These are phyloP conservation scores for Prochilodus magdalenae DNA, from an alignment of 2,113 vertebrate genomes.

Conservation along the genomic window DNA sequence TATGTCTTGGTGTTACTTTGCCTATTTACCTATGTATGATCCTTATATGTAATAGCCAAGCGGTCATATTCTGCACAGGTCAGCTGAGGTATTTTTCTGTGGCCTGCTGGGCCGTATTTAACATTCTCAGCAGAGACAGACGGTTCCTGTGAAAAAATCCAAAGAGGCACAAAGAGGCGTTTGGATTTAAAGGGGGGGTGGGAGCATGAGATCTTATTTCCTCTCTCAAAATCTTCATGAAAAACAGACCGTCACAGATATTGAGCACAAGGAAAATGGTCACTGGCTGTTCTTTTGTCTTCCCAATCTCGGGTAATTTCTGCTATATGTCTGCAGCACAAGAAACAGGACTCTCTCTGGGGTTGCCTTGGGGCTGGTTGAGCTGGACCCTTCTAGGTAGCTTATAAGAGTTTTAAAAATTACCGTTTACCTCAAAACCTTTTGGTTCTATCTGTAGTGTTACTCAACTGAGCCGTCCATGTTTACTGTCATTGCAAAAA, in stretches of 20 bases:
- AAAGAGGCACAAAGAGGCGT: constrained; percentile 60
- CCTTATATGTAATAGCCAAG: constrained; percentile 8
- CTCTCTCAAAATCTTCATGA: constrained; percentile 73
- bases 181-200: constrained; percentile 56
- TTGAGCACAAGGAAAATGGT: constrained; percentile 55
- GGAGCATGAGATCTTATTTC: constrained; percentile 69
- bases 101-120: constrained; percentile 54
- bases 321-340: constrained; percentile 13
- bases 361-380: background rate
- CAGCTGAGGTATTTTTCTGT: constrained; percentile 54
- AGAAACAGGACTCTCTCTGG: constrained; percentile 57
- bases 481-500: background rate
- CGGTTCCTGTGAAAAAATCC: constrained; percentile 53
- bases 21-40: constrained; percentile 28
- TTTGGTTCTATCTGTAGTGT: background rate
- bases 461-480: background rate
- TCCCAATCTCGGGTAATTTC: constrained; percentile 62
- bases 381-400: background rate
- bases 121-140: constrained; percentile 55
- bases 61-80: constrained; percentile 25
- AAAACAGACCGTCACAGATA: constrained; percentile 72
- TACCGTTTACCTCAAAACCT: background rate
- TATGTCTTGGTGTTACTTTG: constrained; percentile 23
- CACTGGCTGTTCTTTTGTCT: constrained; percentile 67
- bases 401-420: background rate